A percentile compares a stretch with the other conserved stretches of the same genome.
These are phyloP conservation scores for Zygaena filipendulae DNA, from an alignment of 2,888 invertebrate genomes.

Conservation along the genomic window DNA sequence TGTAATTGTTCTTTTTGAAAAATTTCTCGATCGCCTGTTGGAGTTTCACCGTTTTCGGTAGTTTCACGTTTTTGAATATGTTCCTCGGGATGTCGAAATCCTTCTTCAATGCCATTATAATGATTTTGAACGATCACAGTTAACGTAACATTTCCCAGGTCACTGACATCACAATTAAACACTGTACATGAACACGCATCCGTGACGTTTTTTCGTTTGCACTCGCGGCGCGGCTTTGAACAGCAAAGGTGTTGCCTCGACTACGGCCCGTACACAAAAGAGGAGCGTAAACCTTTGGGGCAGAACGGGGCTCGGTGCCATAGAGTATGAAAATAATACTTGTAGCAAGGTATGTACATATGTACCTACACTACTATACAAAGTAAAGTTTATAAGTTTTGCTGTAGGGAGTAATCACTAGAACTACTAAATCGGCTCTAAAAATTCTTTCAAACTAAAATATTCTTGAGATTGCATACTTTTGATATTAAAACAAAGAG, in stretches of 20 bases:
- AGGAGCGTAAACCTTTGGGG: constrained; percentile 36
- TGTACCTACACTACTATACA: too few relatives aligned
- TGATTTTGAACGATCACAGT: constrained; percentile 28
- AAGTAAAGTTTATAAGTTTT: too few relatives aligned
- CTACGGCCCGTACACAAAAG: constrained; percentile 58
- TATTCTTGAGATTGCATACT: too few relatives aligned
- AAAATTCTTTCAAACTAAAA: too few relatives aligned
- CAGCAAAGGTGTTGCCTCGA: constrained; percentile 41
- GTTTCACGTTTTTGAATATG: constrained; percentile 53
- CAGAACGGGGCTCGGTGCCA: constrained; percentile 34
- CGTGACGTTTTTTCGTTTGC: constrained; percentile 32
- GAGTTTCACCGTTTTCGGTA: constrained; percentile 34
- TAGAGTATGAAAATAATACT: constrained; percentile 26
- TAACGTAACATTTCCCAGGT: constrained; percentile 42
- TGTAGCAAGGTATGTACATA: constrained; percentile 17
- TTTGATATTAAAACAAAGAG: too few relatives aligned
- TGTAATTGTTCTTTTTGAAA: constrained; percentile 58
- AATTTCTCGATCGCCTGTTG: constrained; percentile 52
- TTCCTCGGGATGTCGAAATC: constrained; percentile 51
- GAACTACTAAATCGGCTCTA: too few relatives aligned
- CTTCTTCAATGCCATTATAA: constrained; percentile 59
- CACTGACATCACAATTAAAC: constrained; percentile 35
- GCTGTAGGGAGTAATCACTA: too few relatives aligned
- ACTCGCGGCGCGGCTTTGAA: constrained; percentile 27
- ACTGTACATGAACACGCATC: constrained; percentile 28